A percentile compares a stretch with the other conserved stretches of the same genome.
Evolutionary conservation across 2,797 vertebrate genomes (phyloP).

Genomic region (Arnoldichthys spilopterus): DNA sequence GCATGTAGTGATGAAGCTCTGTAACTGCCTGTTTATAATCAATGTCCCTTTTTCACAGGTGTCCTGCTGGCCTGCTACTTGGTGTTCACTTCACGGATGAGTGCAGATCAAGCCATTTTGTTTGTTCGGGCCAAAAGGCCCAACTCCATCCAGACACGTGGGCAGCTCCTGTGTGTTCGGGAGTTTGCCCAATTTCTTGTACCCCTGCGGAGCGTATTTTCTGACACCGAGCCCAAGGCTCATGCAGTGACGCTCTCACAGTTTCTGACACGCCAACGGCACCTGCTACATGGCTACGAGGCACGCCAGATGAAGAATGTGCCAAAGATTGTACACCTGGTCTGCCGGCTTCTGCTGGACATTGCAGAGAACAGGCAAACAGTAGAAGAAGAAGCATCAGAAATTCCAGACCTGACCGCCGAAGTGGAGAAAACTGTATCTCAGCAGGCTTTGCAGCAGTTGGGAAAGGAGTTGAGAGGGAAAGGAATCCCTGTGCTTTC

Average conservation of each 20-base stretch:
- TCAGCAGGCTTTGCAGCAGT: conserved; percentile 82
- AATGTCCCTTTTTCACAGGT: no score
- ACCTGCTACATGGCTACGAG: conserved; percentile 95
- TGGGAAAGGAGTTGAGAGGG: conserved; percentile 83
- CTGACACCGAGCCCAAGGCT: conserved; percentile 85
- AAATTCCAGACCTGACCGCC: conserved; percentile 84
- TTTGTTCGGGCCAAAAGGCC: conserved; percentile 92
- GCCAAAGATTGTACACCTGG: conserved; percentile 91
- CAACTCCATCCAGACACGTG: conserved; percentile 92
- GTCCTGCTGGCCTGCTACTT: conserved; percentile 92
- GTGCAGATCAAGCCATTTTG: conserved; percentile 91
- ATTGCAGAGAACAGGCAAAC: conserved; percentile 88
- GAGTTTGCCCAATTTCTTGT: conserved; percentile 91
- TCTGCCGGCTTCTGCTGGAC: conserved; percentile 87
- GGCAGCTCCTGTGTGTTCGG: conserved; percentile 88
- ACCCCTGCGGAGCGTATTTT: conserved; percentile 89
- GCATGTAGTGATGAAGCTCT: no score
- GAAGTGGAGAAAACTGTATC: conserved; percentile 94
- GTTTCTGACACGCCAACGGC: conserved; percentile 93
- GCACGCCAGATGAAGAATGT: conserved; percentile 91
- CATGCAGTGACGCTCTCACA: conserved; percentile 87
- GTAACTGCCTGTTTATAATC: no score
- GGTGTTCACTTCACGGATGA: conserved; percentile 92
- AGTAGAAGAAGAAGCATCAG: conserved; percentile 76
- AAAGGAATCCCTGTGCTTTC: conserved; percentile 78